A percentile compares a stretch with the other conserved stretches of the same genome.
Evolutionary conservation across 1,140 invertebrate species (phyloP).

Genomic region (Drosophila lini): DNA sequence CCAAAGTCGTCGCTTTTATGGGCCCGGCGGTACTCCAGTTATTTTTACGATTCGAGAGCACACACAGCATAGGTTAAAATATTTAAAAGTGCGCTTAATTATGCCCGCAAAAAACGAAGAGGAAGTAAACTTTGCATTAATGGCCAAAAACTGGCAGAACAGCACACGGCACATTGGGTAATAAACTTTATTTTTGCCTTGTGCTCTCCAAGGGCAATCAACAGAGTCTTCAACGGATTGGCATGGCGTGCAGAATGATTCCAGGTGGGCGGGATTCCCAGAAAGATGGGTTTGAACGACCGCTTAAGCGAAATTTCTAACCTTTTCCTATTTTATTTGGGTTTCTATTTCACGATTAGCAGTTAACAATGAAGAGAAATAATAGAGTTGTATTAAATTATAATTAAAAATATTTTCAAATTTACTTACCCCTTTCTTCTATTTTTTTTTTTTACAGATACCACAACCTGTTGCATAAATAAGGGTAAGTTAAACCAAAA

Average conservation of each 20-base stretch:
- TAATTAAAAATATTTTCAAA: no score
- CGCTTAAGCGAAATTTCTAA: not conserved
- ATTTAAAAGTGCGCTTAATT: constrained; percentile 81
- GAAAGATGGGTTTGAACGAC: not conserved
- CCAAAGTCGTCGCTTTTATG: constrained; percentile 58
- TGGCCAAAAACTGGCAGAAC: constrained; percentile 29
- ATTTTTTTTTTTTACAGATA: not conserved
- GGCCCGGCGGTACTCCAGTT: constrained; percentile 51
- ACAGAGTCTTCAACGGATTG: constrained; percentile 23
- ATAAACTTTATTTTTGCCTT: constrained; percentile 51
- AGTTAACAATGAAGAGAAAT: not conserved
- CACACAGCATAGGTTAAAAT: constrained; percentile 70
- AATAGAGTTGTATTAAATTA: not conserved
- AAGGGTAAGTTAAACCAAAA: constrained; percentile 20
- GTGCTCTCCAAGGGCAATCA: constrained; percentile 16
- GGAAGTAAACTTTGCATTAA: constrained; percentile 49
- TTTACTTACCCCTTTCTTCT: not conserved
- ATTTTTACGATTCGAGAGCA: constrained; percentile 60
- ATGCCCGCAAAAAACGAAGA: constrained; percentile 51
- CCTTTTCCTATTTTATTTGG: not conserved
- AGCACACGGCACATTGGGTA: constrained; percentile 34
- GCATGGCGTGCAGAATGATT: not conserved
- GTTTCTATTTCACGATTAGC: not conserved
- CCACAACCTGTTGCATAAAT: constrained; percentile 2
- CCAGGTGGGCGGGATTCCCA: constrained; percentile 34